A percentile compares a stretch with the other conserved stretches of the same genome.
Evolutionary conservation across 2,113 vertebrate species (phyloP).

Genomic region (Ardeotis arabs): DNA sequence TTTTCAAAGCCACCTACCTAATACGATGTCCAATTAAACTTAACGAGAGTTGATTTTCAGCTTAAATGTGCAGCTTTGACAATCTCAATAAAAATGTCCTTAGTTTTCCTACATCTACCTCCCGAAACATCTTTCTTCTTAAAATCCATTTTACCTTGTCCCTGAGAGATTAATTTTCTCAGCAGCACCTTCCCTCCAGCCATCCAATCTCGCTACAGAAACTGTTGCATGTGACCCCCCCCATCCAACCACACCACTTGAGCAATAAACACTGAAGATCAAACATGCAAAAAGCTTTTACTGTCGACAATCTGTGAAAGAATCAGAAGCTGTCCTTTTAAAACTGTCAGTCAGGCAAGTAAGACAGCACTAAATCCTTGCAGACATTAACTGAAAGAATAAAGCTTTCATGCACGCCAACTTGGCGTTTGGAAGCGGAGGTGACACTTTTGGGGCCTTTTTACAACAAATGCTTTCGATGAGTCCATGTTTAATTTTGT

Average conservation of each 20-base stretch:
- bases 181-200: neutral
- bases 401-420: neutral
- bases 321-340: neutral
- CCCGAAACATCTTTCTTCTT: neutral
- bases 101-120: neutral
- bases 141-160: neutral
- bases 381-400: neutral
- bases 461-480: neutral
- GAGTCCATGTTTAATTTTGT: neutral
- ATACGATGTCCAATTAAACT: slow-evolving; percentile 1
- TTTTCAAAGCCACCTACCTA: slow-evolving; percentile 21
- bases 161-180: neutral
- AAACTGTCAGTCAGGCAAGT: neutral
- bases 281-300: neutral
- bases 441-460: neutral
- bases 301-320: neutral
- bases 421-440: neutral
- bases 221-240: neutral
- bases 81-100: neutral
- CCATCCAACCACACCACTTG: neutral
- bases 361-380: neutral
- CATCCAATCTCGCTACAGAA: neutral
- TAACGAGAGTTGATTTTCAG: neutral
- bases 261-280: neutral
- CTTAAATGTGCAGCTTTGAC: neutral